Evolutionary conservation across 2,113 vertebrate species (phyloP).

Genomic region (Acanthisitta chloris): DNA sequence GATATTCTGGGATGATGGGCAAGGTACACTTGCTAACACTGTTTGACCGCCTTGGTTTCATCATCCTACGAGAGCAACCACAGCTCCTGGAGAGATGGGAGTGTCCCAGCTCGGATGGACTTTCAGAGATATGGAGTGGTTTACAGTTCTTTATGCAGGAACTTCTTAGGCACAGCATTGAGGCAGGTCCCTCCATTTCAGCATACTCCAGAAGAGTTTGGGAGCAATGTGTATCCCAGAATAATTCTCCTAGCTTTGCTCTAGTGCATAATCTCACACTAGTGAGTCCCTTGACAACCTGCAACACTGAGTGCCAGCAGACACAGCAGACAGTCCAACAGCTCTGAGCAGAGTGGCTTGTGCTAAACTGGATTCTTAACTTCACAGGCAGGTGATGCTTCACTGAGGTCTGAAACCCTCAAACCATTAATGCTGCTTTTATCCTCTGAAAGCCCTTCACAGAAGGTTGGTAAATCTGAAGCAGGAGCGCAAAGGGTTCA

Average conservation of each 20-base stretch:
- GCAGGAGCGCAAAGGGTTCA: not conserved
- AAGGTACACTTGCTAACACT: not conserved
- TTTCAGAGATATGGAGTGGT: not conserved
- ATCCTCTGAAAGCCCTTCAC: not conserved
- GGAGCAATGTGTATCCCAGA: not conserved
- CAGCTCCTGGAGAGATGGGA: not conserved
- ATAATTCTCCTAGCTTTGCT: not conserved
- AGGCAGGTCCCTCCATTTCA: not conserved
- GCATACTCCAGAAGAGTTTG: not conserved
- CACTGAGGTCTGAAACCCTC: not conserved
- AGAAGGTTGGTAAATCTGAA: not conserved
- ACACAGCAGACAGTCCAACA: not conserved
- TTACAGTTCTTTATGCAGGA: not conserved
- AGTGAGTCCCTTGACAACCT: not conserved
- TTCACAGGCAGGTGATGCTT: not conserved
- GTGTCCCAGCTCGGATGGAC: not conserved
- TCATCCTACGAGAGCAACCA: not conserved
- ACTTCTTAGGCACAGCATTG: not conserved
- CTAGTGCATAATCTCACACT: not conserved
- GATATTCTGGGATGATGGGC: constrained; percentile 69
- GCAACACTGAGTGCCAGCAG: not conserved
- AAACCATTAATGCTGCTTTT: not conserved
- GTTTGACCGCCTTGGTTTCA: not conserved
- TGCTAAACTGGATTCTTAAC: not conserved
- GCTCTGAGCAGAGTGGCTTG: not conserved